phyloP scores from a whole-genome alignment of 2,113 vertebrate genomes.

The Sylvilagus bachmani region DNA sequence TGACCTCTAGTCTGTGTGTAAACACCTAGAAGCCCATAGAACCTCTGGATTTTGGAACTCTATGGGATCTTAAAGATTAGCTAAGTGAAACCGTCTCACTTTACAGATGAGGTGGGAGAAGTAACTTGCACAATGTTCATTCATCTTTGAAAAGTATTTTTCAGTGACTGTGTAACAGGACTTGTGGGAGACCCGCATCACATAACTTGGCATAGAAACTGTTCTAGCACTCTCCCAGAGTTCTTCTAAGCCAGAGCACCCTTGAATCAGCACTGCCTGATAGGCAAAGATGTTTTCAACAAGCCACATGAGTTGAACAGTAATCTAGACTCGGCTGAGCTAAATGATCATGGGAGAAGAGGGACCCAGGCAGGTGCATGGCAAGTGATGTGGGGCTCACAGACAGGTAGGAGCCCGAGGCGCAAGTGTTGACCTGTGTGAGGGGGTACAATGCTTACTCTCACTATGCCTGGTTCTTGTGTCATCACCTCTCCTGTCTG shows the following conservation, averaged over 20 bases:
- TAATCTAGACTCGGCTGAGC: neutral
- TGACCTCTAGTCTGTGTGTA: neutral
- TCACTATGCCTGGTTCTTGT: neutral
- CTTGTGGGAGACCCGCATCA: conserved; percentile 47
- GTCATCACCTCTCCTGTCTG: neutral
- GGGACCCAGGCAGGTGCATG: neutral
- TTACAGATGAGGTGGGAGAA: neutral
- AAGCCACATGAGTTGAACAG: neutral
- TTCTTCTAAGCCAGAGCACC: neutral
- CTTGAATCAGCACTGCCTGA: neutral
- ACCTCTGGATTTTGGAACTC: neutral
- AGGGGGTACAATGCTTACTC: fast-evolving
- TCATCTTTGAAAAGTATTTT: conserved; percentile 49
- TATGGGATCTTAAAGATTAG: neutral
- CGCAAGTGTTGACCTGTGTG: fast-evolving
- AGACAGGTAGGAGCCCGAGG: neutral
- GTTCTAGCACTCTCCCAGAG: neutral
- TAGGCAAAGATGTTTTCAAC: neutral
- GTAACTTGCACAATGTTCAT: conserved; percentile 23
- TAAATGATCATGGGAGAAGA: neutral
- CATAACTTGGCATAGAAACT: conserved; percentile 22
- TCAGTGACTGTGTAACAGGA: neutral
- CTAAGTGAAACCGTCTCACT: neutral
- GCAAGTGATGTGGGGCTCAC: neutral
- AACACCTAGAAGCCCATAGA: neutral